Conservation (phyloP, 1,140 invertebrate species). For the Megalopta genalis region DNA sequence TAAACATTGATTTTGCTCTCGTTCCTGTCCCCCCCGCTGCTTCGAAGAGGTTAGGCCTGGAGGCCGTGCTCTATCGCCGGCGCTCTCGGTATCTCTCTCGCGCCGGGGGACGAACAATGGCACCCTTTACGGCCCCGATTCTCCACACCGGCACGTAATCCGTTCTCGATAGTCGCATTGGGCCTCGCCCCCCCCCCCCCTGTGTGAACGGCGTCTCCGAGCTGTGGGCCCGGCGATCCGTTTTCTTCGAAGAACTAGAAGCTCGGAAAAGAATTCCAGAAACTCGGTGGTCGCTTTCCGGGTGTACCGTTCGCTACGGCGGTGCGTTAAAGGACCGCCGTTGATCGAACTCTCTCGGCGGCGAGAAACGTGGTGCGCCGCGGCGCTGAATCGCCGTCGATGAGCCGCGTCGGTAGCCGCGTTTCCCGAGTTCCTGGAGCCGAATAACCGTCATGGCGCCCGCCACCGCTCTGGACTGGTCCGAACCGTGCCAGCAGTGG, state of each 20-base stretch:
- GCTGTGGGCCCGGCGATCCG: too few relatives aligned
- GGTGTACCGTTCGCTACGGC: too few relatives aligned
- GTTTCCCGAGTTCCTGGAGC: neutral
- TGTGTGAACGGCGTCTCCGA: too few relatives aligned
- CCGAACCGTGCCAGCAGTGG: constrained; percentile 75
- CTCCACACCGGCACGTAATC: neutral
- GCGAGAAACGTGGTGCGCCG: neutral
- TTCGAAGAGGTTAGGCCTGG: neutral
- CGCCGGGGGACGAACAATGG: neutral
- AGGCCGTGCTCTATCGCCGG: too few relatives aligned
- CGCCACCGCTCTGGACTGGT: constrained; percentile 72
- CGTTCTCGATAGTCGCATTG: neutral
- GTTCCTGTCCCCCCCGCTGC: too few relatives aligned
- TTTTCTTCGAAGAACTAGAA: neutral
- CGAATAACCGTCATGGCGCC: constrained; percentile 68
- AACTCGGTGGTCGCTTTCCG: too few relatives aligned
- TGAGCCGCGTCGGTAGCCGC: neutral
- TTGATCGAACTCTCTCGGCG: too few relatives aligned
- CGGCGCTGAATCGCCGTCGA: neutral
- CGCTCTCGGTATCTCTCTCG: neutral
- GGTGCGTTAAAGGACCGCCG: too few relatives aligned
- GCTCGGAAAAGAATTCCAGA: too few relatives aligned
- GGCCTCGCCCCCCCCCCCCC: too few relatives aligned
- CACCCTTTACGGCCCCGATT: neutral
- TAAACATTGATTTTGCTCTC: too few relatives aligned